A percentile compares a stretch with the other conserved stretches of the same genome.
Evolutionary conservation across 1,140 invertebrate genomes (phyloP).

Genomic region (Cyphomyrmex costatus): DNA sequence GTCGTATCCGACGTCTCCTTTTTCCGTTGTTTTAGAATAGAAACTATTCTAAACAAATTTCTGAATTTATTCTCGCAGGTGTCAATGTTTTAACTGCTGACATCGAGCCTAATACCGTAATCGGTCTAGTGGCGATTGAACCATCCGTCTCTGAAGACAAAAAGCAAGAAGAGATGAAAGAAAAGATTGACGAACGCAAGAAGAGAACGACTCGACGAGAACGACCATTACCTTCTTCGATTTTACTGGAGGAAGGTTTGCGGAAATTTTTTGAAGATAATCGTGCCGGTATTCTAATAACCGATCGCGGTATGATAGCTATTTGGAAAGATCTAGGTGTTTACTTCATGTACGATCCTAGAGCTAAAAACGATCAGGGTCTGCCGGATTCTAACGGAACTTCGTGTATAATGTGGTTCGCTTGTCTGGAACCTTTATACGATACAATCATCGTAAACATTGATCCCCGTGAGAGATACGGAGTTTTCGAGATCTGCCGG

Average conservation of each 20-base stretch:
- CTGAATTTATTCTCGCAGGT: constrained; percentile 56
- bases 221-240: constrained; percentile 67
- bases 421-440: constrained; percentile 79
- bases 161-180: constrained; percentile 58
- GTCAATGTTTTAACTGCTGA: constrained; percentile 81
- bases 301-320: constrained; percentile 73
- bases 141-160: constrained; percentile 73
- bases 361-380: constrained; percentile 73
- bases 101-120: constrained; percentile 75
- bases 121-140: constrained; percentile 72
- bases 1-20: not conserved
- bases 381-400: constrained; percentile 65
- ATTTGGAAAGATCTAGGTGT: constrained; percentile 83
- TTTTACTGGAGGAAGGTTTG: constrained; percentile 79
- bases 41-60: not conserved
- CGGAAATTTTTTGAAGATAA: constrained; percentile 80
- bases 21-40: not conserved
- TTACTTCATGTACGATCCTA: constrained; percentile 82
- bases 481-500: constrained; percentile 76
- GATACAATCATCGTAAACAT: constrained; percentile 77
- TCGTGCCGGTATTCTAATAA: constrained; percentile 79
- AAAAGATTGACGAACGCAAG: constrained; percentile 40
- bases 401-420: constrained; percentile 82
- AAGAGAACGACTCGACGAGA: constrained; percentile 53
- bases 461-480: constrained; percentile 78